Evolutionary conservation across 2,113 vertebrate species (phyloP), one percentile per base, ranked within the genome.

Genomic region (Carassius gibelio): DNA sequence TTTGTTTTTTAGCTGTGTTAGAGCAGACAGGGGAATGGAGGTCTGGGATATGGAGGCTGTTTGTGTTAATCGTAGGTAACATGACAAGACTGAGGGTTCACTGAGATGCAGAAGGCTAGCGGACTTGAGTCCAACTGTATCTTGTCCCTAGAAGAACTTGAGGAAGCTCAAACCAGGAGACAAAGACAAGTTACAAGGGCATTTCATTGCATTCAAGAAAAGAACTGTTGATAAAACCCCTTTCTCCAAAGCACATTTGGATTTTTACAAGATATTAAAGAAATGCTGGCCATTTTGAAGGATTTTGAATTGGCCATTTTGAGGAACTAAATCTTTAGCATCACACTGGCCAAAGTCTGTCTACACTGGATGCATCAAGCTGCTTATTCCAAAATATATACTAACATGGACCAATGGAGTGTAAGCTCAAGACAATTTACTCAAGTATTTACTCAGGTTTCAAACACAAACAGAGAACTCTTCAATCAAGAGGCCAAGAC

Each of bases 401-500:
- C 34, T 11, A 42, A 3, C 0, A 45, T 2, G 21, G 69, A 72
- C 9, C 36, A 72, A 45, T 45, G 9, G 5, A 4, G 1, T 72
- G 19, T 72, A 72, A 72, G 36, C 17, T 69, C 36, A 71, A 71
- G 34, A 8, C 17, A 5, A 45, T 19, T 30, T 30, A 23, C 68
- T n/a, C 1, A 48, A 34, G 64, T 52, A 50, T 8, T 55, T 81
- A 81, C 80, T 52, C 23, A 81, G 42, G n/a, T 55, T 23, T 23
- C 59, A 74, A 68, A 76, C 23, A 48, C 64, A 45, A 48, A 21
- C 55, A 78, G 38, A 84, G 59, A 89, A 86, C 78, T 84, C 82
- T 57, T 91, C 85, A 88, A 90, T 93, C 91, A 90, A 42, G 66
- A 15, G 14, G 61, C 75, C 64, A 69, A 42, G 75, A 23, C 15